Conservation (phyloP, 2,113 vertebrate species). For the Nycticebus coucang region DNA sequence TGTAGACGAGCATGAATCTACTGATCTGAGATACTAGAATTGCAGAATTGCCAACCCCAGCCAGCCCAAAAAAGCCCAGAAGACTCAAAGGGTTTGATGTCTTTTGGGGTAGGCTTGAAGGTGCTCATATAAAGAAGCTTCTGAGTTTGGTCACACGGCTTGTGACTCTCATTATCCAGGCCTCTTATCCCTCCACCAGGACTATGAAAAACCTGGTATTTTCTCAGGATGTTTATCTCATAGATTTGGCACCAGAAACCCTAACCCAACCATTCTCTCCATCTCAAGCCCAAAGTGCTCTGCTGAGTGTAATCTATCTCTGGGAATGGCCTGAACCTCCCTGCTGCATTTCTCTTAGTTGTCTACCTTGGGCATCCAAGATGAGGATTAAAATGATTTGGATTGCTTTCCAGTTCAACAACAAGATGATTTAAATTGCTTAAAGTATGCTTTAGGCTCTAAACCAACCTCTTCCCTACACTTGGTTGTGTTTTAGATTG, state of each 20-base stretch:
- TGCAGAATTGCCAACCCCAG: neutral
- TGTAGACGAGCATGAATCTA: neutral
- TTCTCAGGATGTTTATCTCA: neutral
- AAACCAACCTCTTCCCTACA: neutral
- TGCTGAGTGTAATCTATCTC: neutral
- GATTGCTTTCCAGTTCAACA: constrained; percentile 30
- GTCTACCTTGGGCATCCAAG: neutral
- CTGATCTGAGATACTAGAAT: neutral
- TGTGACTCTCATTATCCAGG: neutral
- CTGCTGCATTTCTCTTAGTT: constrained; percentile 6
- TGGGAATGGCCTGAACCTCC: neutral
- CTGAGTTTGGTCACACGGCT: neutral
- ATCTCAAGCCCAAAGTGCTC: neutral
- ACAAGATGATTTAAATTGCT: neutral
- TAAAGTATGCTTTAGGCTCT: neutral
- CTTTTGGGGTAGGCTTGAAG: neutral
- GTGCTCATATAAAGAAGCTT: neutral
- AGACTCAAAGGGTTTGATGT: neutral
- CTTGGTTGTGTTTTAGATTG: constrained; percentile 2
- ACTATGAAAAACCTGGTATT: neutral
- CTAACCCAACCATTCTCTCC: neutral
- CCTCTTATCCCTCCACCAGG: neutral
- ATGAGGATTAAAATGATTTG: constrained; percentile 9
- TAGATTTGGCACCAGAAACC: neutral
- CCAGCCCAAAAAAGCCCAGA: neutral